These are phyloP conservation scores for Netelia virgata DNA, from an alignment of 2,888 invertebrate species.

Conservation along the genomic window DNA sequence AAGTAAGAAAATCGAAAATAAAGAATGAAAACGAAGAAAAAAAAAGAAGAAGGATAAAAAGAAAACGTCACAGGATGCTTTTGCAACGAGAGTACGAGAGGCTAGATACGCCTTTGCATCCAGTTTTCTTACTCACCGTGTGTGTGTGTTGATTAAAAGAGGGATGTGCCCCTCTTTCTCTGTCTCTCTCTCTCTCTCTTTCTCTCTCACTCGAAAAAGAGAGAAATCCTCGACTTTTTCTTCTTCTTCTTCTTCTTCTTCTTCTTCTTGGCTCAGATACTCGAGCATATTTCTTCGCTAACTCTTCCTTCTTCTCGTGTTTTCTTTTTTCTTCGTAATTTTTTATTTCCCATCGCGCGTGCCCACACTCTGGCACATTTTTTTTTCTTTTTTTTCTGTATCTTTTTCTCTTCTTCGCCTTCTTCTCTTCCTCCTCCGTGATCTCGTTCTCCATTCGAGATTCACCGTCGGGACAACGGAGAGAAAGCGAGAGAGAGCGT, in stretches of 20 bases:
- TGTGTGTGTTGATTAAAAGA: conserved; percentile 48
- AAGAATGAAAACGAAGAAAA: no score
- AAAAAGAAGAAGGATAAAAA: neutral
- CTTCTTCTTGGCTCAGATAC: neutral
- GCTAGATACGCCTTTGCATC: conserved; percentile 49
- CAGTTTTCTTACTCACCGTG: conserved; percentile 46
- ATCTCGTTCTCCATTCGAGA: conserved; percentile 24
- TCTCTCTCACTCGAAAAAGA: conserved; percentile 2
- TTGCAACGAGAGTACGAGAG: conserved; percentile 13
- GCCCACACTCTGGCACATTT: conserved; percentile 22
- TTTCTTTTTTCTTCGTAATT: conserved; percentile 25
- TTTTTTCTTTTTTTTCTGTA: conserved; percentile 15
- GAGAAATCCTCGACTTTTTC: conserved; percentile 31
- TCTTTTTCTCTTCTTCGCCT: conserved; percentile 9
- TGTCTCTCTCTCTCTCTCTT: no score
- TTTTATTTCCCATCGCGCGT: conserved; percentile 28
- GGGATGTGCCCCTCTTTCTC: no score
- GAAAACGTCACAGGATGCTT: conserved; percentile 3
- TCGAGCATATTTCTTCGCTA: conserved; percentile 53
- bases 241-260: neutral
- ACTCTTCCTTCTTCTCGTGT: conserved; percentile 22
- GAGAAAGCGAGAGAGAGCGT: neutral
- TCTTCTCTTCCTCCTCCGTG: conserved; percentile 10
- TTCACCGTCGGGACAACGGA: neutral
- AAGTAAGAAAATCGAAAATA: conserved; percentile 2